Evolutionary conservation across 2,797 vertebrate genomes (phyloP), one percentile per base, ranked within the genome.

Genomic region (Hoplostethus atlanticus): DNA sequence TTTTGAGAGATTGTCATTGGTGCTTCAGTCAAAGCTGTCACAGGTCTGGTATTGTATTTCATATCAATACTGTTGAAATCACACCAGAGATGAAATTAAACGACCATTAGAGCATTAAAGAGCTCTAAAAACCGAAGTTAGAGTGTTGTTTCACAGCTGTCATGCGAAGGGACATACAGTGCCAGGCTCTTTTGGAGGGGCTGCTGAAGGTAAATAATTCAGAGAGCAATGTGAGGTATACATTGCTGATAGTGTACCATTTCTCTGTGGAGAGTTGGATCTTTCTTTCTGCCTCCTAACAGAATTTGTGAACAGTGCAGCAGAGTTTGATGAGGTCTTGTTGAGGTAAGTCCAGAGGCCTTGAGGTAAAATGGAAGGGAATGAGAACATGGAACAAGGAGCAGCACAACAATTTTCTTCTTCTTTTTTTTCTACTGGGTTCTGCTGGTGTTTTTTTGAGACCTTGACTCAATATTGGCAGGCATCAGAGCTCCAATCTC

Each of bases 191-290:
- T 89, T 90, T 82, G 88, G 80, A 88, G 51, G 56, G 64, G 70
- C 58, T 81, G 68, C 81, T 64, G 56, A 65, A 81, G 61, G 80
- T 92, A 88, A 91, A 93, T 92, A 90, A 94, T 93, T 92, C 79
- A 93, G 66, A 83, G 77, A 51, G 79, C 64, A 75, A 58, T 73
- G 73, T 69, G 73, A 71, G 74, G 76, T 87, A 82, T 85, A 84
- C 74, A 67, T 80, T 83, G 76, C 75, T 75, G 59, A 59, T 64
- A 85, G 71, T 63, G 47, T 64, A 70, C 79, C 50, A 77, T 78
- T 83, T 64, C 69, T 84, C 82, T 68, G 67, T 80, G 56, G 79
- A 88, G 84, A 84, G 88, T 76, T 89, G 73, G 71, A 83, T 86
- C 80, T 91, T 83, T 87, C 76, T 50, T 76, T 79, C 64, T 64